Conservation (phyloP, 2,888 invertebrate genomes). For the Drosophila anomelani region DNA sequence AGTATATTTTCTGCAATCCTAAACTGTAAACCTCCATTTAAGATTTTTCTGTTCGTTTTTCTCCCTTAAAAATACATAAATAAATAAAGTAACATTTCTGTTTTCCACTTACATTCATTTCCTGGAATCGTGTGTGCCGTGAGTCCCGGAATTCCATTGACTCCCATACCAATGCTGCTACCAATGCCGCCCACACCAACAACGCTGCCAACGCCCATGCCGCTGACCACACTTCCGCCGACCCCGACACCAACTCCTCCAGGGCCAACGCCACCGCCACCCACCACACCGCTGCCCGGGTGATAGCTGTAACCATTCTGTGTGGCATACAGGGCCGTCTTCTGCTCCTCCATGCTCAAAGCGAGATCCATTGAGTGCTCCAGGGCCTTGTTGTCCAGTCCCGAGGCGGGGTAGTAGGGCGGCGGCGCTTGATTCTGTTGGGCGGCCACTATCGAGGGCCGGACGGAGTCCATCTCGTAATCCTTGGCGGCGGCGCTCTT, state of each 20-base stretch:
- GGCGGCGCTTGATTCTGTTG: constrained; percentile 95
- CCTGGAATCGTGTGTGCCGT: constrained; percentile 90
- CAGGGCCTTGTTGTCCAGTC: constrained; percentile 95
- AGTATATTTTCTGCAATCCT: neutral
- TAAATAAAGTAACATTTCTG: constrained; percentile 7
- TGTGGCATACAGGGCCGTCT: constrained; percentile 92
- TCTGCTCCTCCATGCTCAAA: constrained; percentile 93
- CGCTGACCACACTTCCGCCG: constrained; percentile 83
- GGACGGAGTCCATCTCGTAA: constrained; percentile 95
- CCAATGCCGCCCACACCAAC: constrained; percentile 86
- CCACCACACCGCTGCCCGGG: constrained; percentile 87
- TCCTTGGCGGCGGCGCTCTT: constrained; percentile 93
- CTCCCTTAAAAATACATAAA: neutral
- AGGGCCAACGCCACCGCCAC: constrained; percentile 57
- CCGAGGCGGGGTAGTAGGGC: constrained; percentile 94
- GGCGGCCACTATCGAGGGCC: constrained; percentile 92
- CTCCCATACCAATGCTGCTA: constrained; percentile 81
- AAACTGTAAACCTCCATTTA: neutral
- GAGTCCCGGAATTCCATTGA: constrained; percentile 85
- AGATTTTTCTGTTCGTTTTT: too few relatives aligned
- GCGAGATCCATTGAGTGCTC: constrained; percentile 95
- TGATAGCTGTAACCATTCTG: constrained; percentile 95
- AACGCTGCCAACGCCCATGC: constrained; percentile 83
- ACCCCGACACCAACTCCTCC: constrained; percentile 54
- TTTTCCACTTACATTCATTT: constrained; percentile 89